Base-by-base conservation (phyloP, 2,888 invertebrate species). In the Ormyrus rosae region DNA sequence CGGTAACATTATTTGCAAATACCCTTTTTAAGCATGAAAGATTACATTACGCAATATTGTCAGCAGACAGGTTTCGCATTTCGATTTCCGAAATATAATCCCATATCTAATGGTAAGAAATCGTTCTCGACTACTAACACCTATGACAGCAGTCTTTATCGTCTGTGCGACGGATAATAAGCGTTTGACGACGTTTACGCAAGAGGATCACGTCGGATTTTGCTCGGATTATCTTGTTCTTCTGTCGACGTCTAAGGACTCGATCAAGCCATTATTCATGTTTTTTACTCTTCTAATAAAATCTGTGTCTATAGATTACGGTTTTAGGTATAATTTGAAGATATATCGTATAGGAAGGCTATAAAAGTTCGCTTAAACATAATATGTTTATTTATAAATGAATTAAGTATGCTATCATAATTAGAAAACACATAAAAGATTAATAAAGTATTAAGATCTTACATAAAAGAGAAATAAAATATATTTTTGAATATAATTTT, bases 151-250 rank as follows among this genome's bases (percentile, higher is more conserved):
- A 83, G 81, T 85, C 85, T 84, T 87, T 87, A 85, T 87, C 85
- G 83, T 82, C 85, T 81, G 82, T 81, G 85, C 87, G 89, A 89
- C 88, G 88, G 89, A 89, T 88, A 85, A 80, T 84, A 83, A 80
- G 85, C 85, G 84, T 88, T 89, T 87, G 89, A 85, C 83, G 86
- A 87, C 87, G 88, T 89, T 89, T 87, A 88, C 87, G 86, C 87
- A 86, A 87, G 84, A 86, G 88, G 87, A 88, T 89, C 87, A 87
- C 85, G 88, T 89, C 88, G 85, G 87, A 88, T 88, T 87, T 86
- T 81, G 85, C 85, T 86, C 82, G 86, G 88, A 89, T 89, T 89
- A 89, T 89, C 88, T 86, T 86, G 85, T 87, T 85, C 84, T 69
- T 53, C 53, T 53, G 60, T 56, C 64, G 8, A 45, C 53, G 50